Conservation (phyloP, 1,140 invertebrate species). For the Asbolus verrucosus region DNA sequence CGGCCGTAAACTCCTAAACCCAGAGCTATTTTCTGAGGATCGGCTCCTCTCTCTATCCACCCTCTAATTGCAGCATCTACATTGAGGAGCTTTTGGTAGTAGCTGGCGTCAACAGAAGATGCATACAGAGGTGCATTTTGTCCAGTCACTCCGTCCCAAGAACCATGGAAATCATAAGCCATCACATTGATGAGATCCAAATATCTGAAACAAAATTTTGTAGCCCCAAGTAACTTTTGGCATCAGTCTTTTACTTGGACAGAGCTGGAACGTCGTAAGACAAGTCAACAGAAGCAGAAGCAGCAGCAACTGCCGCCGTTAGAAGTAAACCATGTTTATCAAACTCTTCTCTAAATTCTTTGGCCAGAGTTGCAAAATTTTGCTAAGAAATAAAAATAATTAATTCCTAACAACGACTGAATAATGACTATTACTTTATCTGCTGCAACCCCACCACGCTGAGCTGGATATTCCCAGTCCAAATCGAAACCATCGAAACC, state of each 20-base stretch:
- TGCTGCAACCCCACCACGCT: conserved; percentile 71
- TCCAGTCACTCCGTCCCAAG: conserved; percentile 71
- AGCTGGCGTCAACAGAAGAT: conserved; percentile 73
- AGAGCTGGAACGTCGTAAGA: conserved; percentile 93
- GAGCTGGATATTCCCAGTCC: conserved; percentile 84
- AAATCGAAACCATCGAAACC: conserved; percentile 86
- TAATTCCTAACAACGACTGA: too few species aligned
- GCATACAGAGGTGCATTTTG: conserved; percentile 71
- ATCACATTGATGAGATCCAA: conserved; percentile 78
- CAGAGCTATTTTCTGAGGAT: conserved; percentile 72
- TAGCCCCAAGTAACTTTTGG: background rate
- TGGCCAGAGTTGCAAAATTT: conserved; percentile 54
- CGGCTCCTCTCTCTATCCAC: conserved; percentile 65
- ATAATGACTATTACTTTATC: conserved; percentile 61
- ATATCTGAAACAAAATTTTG: conserved; percentile 58
- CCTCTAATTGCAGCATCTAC: conserved; percentile 58
- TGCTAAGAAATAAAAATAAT: conserved; percentile 47
- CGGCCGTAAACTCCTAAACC: conserved; percentile 35
- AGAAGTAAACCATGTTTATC: conserved; percentile 51
- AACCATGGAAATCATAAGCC: conserved; percentile 76
- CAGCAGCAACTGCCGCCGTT: conserved; percentile 56
- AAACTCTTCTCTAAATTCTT: conserved; percentile 56
- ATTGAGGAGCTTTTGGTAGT: background rate
- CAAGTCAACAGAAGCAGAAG: conserved; percentile 68
- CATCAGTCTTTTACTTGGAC: conserved; percentile 83